Conservation (phyloP, 2,797 vertebrate genomes). For the Mus minutoides region DNA sequence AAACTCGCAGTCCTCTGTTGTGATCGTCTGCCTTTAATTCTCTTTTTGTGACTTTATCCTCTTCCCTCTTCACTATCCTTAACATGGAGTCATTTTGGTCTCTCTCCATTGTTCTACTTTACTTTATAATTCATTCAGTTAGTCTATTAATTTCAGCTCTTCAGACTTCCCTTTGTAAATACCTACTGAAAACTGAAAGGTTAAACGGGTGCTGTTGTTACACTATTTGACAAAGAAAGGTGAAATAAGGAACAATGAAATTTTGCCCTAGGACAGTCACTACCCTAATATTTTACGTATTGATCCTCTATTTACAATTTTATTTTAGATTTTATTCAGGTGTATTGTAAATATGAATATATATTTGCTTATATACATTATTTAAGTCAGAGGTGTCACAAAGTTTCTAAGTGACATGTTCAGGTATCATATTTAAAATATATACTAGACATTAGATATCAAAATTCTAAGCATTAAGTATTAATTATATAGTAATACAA, state of each 20-base stretch:
- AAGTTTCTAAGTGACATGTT: not conserved
- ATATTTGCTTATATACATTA: not conserved
- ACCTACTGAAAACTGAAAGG: conserved; percentile 36
- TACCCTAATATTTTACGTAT: not conserved
- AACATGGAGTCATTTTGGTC: conserved; percentile 32
- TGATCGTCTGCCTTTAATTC: not conserved
- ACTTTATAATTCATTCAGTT: conserved; percentile 60
- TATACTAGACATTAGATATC: not conserved
- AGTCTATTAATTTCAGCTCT: conserved; percentile 54
- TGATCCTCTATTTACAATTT: not conserved
- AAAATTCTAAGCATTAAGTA: not conserved
- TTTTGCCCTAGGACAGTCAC: not conserved
- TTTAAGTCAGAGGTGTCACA: not conserved
- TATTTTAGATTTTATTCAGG: not conserved
- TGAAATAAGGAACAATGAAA: not conserved
- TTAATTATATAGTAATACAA: not conserved
- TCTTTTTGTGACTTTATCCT: not conserved
- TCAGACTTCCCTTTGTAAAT: conserved; percentile 54
- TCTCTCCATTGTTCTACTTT: conserved; percentile 29
- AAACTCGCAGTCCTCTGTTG: not conserved
- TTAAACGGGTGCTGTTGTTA: not conserved
- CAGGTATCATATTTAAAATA: not conserved
- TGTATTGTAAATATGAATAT: conserved; percentile 3
- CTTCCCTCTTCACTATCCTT: not conserved
- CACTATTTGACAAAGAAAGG: not conserved